phyloP scores from a whole-genome alignment of 2,888 invertebrate species.

The Chloromyia formosa region DNA sequence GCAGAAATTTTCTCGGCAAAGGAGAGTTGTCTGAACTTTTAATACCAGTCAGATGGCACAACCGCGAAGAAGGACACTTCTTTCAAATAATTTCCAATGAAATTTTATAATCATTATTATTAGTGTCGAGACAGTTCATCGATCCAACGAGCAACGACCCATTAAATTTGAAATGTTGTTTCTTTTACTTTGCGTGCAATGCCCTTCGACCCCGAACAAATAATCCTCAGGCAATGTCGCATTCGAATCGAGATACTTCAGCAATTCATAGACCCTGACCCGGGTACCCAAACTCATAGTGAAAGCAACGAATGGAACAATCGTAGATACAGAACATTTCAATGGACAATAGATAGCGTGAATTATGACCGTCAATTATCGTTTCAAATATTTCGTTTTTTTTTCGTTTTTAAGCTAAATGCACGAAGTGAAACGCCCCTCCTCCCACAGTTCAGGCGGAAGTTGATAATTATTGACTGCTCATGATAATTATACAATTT shows the following conservation, averaged over 20 bases:
- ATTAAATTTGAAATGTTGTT: neutral
- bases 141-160: neutral
- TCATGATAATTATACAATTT: conserved; percentile 26
- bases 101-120: neutral
- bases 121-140: neutral
- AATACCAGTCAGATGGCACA: neutral
- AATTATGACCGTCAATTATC: conserved; percentile 40
- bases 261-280: too few species aligned
- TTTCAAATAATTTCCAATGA: neutral
- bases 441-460: conserved; percentile 9
- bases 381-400: conserved; percentile 15
- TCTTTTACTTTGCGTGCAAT: neutral
- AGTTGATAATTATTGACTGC: conserved; percentile 16
- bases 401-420: neutral
- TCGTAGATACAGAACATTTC: neutral
- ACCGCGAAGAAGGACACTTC: neutral
- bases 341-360: conserved; percentile 30
- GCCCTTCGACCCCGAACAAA: neutral
- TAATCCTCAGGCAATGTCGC: neutral
- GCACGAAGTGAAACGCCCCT: neutral
- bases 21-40: neutral
- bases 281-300: neutral
- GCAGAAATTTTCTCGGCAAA: neutral
- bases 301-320: neutral
- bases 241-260: neutral